Conservation (phyloP, 2,797 vertebrate species). For the Paedocypris micromegethes region DNA sequence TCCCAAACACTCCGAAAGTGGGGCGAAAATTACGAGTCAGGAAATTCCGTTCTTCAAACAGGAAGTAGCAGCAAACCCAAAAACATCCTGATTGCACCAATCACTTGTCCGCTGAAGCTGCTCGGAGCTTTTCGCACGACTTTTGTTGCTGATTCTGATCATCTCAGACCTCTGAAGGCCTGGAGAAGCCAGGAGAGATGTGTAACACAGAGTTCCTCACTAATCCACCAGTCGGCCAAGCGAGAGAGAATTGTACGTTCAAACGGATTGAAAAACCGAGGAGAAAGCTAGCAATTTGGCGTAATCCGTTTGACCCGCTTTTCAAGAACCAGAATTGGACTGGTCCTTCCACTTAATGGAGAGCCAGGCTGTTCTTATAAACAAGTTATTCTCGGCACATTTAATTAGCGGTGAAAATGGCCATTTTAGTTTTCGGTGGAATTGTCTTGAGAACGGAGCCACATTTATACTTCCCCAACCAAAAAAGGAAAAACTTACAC, state of each 20-base stretch:
- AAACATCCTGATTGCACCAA: constrained; percentile 10
- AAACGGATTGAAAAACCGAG: not conserved
- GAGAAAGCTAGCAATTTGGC: not conserved
- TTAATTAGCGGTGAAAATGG: no score
- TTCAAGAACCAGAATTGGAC: not conserved
- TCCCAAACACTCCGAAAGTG: no score
- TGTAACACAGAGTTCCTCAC: constrained; percentile 22
- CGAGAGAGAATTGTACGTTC: constrained; percentile 15
- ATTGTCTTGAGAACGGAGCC: no score
- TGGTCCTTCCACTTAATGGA: no score
- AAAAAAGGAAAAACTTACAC: no score
- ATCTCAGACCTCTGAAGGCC: constrained; percentile 22
- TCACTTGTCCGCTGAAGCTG: not conserved
- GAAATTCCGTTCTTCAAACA: no score
- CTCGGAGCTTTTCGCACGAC: constrained; percentile 30
- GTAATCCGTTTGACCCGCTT: constrained; percentile 4
- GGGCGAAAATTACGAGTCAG: no score
- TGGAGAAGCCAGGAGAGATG: constrained; percentile 22
- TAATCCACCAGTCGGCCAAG: constrained; percentile 14
- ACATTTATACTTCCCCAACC: no score
- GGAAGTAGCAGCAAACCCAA: no score
- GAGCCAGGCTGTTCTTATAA: no score
- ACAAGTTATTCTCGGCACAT: no score
- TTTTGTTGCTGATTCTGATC: constrained; percentile 37
- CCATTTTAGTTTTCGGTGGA: no score